Percentiles rank a stretch among this genome's conserved stretches.
Conservation (phyloP, 1,140 invertebrate genomes). For the Pectinophora gossypiella region DNA sequence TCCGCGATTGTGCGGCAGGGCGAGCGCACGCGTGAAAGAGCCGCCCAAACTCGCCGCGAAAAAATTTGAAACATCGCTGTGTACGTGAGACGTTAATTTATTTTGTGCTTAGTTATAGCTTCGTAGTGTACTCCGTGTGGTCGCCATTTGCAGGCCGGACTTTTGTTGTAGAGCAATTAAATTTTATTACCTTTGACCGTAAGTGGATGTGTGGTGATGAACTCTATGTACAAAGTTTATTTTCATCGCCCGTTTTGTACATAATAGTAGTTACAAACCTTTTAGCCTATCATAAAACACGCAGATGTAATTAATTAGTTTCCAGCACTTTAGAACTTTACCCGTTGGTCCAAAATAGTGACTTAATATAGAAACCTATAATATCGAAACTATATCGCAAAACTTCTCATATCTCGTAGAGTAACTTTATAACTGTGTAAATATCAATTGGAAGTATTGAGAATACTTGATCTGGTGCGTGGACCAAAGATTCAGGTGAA, state of each 20-base stretch:
- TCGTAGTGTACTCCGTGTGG: slow-evolving; percentile 5
- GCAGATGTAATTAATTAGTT: slow-evolving; percentile 12
- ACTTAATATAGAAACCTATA: slow-evolving; percentile 40
- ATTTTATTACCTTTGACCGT: slow-evolving; percentile 19
- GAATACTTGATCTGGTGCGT: slow-evolving; percentile 24
- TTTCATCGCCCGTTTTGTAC: slow-evolving; percentile 18
- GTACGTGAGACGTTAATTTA: slow-evolving; percentile 23
- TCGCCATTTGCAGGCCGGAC: not conserved
- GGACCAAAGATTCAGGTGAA: slow-evolving; percentile 44
- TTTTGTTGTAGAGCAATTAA: slow-evolving; percentile 5
- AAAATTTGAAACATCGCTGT: slow-evolving; percentile 38
- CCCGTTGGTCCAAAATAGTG: slow-evolving; percentile 55
- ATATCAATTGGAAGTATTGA: slow-evolving; percentile 22
- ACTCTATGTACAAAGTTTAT: slow-evolving; percentile 37
- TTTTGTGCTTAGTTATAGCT: slow-evolving; percentile 16
- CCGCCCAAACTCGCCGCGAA: slow-evolving; percentile 29
- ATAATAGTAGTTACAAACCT: slow-evolving; percentile 1
- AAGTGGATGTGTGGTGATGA: slow-evolving; percentile 41
- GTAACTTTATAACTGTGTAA: slow-evolving; percentile 19
- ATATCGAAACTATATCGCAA: slow-evolving; percentile 36
- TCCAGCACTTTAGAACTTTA: slow-evolving; percentile 21
- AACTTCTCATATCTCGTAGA: slow-evolving; percentile 40
- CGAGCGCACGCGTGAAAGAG: slow-evolving; percentile 32
- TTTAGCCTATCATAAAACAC: slow-evolving; percentile 6
- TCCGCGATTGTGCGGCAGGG: slow-evolving; percentile 54